Evolutionary conservation across 1,140 invertebrate genomes (phyloP), one percentile per base, ranked within the genome.

Genomic region (Hermetia illucens): DNA sequence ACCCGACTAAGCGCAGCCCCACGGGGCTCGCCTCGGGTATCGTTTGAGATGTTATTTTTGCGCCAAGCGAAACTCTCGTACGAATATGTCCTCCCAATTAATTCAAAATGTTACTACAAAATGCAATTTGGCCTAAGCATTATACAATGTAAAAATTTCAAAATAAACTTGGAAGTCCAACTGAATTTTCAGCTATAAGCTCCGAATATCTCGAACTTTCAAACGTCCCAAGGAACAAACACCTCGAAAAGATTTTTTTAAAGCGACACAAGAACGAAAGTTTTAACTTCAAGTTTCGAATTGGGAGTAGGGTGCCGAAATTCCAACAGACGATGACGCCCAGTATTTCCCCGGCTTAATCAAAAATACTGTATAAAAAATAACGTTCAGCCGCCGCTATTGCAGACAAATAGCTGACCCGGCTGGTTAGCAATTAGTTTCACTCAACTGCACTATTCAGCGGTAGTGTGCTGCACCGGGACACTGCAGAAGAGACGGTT

Each of bases 1-100:
- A 29, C 39, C 39, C 39, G 39, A 40, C 33, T 19, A 40, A 40
- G 39, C 39, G 39, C 18, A 40, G 39, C 39, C 39, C 39, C 31
- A 40, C 39, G 19, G 39, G 39, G 39, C 39, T 40, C 39, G 39
- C 39, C n/a, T 40, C 39, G 39, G 39, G 39, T 40, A 15, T 13
- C 31, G 39, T 35, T 35, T 40, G 39, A n/a, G 39, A 21, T 13
- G 15, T 40, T 40, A 40, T 40, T 34, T 40, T 40, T 15, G 12
- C 3, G 3, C 3, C 16, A 9, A 29, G 16, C 16, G 27, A 3
- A 29, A 29, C n/a, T 13, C 12, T 29, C 12, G 27, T 12, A 29
- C 27, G 16, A 8, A 15, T 15, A 9, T 3, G 16, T 12, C 27
- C 6, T 12, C 3, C 12, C 27, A 3, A 12, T 29, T 15, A 29